These are phyloP conservation scores for Cyprinella venusta DNA, from an alignment of 2,797 vertebrate species.

Conservation along the genomic window DNA sequence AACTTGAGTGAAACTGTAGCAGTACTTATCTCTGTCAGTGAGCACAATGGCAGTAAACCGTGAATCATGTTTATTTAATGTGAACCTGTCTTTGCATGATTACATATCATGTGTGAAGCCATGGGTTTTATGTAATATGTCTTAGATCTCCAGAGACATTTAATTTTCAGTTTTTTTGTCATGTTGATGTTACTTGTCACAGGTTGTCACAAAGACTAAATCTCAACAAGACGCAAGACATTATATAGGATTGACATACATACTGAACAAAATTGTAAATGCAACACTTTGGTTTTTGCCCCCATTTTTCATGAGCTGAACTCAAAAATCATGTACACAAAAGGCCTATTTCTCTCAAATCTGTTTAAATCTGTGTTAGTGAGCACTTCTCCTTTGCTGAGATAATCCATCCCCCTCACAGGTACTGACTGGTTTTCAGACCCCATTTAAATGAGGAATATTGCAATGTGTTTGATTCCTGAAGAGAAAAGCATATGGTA, in stretches of 20 bases:
- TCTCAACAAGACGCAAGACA: not conserved
- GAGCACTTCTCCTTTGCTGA: too few relatives aligned
- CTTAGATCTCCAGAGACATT: not conserved
- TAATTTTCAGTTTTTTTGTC: not conserved
- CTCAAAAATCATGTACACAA: too few relatives aligned
- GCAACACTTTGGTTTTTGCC: too few relatives aligned
- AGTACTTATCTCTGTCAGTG: not conserved
- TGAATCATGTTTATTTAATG: constrained; percentile 43
- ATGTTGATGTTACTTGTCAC: not conserved
- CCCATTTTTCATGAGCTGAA: too few relatives aligned
- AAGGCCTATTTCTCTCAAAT: too few relatives aligned
- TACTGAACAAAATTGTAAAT: too few relatives aligned
- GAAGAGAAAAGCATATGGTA: too few relatives aligned
- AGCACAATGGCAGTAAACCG: constrained; percentile 23
- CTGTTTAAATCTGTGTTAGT: too few relatives aligned
- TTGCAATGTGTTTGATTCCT: too few relatives aligned
- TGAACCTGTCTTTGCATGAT: not conserved
- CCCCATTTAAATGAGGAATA: too few relatives aligned
- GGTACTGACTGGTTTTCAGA: too few relatives aligned
- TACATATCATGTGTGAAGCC: constrained; percentile 1
- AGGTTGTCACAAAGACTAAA: not conserved
- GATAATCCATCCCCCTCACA: too few relatives aligned
- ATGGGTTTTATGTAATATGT: constrained; percentile 20
- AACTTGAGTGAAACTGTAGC: constrained; percentile 22
- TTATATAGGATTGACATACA: not conserved